A percentile compares a stretch with the other conserved stretches of the same genome.
These are phyloP conservation scores for Spea bombifrons DNA, from an alignment of 2,113 vertebrate species.

Conservation along the genomic window DNA sequence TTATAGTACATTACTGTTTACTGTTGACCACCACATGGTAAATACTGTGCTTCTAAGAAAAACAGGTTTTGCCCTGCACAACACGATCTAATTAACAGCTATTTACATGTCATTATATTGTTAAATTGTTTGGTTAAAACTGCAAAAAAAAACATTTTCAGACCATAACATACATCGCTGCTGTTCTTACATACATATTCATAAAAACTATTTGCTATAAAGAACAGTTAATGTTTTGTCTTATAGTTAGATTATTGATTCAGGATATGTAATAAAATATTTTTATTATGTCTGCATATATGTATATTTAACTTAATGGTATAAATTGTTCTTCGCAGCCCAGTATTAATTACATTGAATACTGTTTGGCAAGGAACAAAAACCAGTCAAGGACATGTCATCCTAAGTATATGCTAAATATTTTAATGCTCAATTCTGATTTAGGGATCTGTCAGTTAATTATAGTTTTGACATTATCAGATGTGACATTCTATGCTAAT, in stretches of 20 bases:
- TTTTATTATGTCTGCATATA: slow-evolving; percentile 20
- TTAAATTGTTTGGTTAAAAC: too few species aligned
- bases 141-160: too few species aligned
- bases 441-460: slow-evolving; percentile 5
- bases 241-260: slow-evolving; percentile 7
- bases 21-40: too few species aligned
- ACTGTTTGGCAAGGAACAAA: slow-evolving; percentile 2
- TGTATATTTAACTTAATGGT: background rate
- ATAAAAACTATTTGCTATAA: background rate
- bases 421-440: background rate
- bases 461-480: background rate
- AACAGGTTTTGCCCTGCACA: too few species aligned
- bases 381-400: slow-evolving; percentile 1
- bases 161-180: too few species aligned
- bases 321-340: background rate
- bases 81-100: too few species aligned
- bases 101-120: too few species aligned
- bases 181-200: background rate
- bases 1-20: too few species aligned
- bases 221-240: background rate
- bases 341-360: background rate
- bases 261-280: background rate
- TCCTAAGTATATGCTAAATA: slow-evolving; percentile 1
- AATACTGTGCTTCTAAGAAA: too few species aligned
- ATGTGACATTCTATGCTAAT: slow-evolving; percentile 1